These are phyloP conservation scores for Leuciscus waleckii DNA, from an alignment of 2,797 vertebrate genomes.

Conservation along the genomic window DNA sequence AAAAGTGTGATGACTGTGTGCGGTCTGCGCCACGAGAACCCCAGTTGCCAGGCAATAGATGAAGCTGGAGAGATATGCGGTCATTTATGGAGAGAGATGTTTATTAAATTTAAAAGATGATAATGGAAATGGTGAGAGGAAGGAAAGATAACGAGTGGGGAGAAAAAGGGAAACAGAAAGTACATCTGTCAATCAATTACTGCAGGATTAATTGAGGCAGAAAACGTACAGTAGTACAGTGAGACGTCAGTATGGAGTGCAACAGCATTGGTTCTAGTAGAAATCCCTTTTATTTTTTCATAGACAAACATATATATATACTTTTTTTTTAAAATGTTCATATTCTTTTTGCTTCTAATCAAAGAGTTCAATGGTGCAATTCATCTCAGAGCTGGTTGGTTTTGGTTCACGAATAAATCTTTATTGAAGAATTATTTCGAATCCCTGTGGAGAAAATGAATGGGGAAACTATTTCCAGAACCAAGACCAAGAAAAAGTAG, in stretches of 20 bases:
- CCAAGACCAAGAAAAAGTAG: background rate
- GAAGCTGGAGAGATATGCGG: slow-evolving; percentile 13
- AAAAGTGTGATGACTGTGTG: slow-evolving; percentile 40
- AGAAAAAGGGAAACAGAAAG: slow-evolving; percentile 3
- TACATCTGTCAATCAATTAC: slow-evolving; percentile 32
- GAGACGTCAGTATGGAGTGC: background rate
- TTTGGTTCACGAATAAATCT: background rate
- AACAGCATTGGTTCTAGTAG: background rate
- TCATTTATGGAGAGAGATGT: slow-evolving; percentile 33
- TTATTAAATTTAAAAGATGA: slow-evolving; percentile 43
- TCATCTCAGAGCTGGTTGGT: slow-evolving; percentile 10
- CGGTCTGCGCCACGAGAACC: background rate
- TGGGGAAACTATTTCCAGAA: background rate
- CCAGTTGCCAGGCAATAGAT: slow-evolving; percentile 32
- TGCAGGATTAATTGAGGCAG: slow-evolving; percentile 22
- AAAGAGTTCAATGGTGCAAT: background rate
- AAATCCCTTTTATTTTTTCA: background rate
- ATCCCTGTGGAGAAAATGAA: slow-evolving; percentile 24
- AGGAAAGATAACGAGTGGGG: slow-evolving; percentile 4
- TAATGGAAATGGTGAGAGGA: slow-evolving; percentile 35
- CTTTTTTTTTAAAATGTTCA: background rate
- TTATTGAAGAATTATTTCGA: background rate
- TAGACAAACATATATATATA: background rate
- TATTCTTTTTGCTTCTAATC: background rate
- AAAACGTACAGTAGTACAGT: slow-evolving; percentile 6